These are phyloP conservation scores for Tenodera sinensis DNA, from an alignment of 2,888 invertebrate species.

Conservation along the genomic window DNA sequence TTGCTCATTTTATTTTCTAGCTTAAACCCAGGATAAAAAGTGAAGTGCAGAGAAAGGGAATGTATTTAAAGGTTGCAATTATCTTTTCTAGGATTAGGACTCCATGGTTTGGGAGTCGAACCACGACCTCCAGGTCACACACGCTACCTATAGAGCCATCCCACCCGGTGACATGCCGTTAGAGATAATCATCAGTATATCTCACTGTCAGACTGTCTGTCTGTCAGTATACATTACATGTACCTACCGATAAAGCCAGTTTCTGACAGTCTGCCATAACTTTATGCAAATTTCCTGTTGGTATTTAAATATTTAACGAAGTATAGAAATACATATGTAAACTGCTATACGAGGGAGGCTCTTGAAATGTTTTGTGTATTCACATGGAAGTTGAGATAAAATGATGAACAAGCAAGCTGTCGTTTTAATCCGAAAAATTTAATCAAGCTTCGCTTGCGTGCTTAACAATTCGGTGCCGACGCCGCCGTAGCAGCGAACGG, in stretches of 20 bases:
- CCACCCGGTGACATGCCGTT: no score
- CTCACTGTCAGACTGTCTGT: no score
- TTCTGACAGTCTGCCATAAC: background rate
- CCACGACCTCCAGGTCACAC: no score
- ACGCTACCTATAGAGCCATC: no score
- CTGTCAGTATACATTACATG: background rate
- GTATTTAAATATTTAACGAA: background rate
- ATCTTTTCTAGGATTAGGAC: no score
- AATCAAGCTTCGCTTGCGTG: background rate
- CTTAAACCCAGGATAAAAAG: no score
- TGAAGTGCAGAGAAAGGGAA: no score
- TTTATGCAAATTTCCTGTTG: background rate
- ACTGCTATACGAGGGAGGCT: background rate
- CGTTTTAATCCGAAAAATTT: slow-evolving; percentile 10
- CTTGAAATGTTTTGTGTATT: background rate
- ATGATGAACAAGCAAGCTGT: background rate
- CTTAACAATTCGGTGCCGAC: background rate
- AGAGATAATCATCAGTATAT: no score
- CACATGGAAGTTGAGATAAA: background rate
- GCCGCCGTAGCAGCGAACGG: background rate
- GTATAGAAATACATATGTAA: background rate
- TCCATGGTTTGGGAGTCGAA: no score
- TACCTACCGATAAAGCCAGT: background rate
- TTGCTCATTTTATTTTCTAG: no score
- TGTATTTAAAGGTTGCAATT: no score